Evolutionary conservation across 2,888 invertebrate species (phyloP), one percentile per base, ranked within the genome.

Genomic region (Lithophane semibrunnea): DNA sequence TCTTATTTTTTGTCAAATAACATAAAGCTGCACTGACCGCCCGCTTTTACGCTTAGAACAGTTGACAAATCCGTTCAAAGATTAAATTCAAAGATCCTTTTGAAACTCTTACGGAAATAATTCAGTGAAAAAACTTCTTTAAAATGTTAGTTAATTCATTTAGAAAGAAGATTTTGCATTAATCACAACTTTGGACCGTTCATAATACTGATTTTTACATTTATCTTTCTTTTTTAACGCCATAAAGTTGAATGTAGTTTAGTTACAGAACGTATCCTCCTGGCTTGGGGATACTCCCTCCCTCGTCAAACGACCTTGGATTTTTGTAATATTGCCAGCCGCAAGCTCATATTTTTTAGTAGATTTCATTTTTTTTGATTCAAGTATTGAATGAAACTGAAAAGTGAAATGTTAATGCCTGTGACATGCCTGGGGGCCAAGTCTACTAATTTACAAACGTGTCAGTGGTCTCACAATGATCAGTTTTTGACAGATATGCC

Each of bases 1-100:
- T 73, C 66, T 0, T 21, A 75, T 0, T 42, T 42, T 24, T 7
- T 5, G 10, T 1, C 10, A 58, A 58, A 18, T n/a, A 37, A 56
- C 16, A 54, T 37, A 44, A 9, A 61, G 21, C 4, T 12, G 16
- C 18, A n/a, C 16, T 24, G 24, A 0, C n/a, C 0, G 9, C 18
- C 44, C 79, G 49, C 10, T 60, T 60, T 47, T 21, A n/a, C n/a
- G n/a, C n/a, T n/a, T n/a, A n/a, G n/a, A n/a, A n/a, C n/a, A 18
- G 10, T 72, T 61, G 56, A 69, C 37, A 74, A 8, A 1, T 63
- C 47, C 10, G 75, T 77, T 77, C 75, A 12, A 52, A 75, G 61
- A 42, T 24, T 21, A 0, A 44, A 71, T 37, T 21, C 0, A 18
- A 44, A 73, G 24, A 13, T 21, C 1, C 3, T 10, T 24, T 42